Conservation (phyloP, 2,113 vertebrate genomes). For the Scopus umbretta region DNA sequence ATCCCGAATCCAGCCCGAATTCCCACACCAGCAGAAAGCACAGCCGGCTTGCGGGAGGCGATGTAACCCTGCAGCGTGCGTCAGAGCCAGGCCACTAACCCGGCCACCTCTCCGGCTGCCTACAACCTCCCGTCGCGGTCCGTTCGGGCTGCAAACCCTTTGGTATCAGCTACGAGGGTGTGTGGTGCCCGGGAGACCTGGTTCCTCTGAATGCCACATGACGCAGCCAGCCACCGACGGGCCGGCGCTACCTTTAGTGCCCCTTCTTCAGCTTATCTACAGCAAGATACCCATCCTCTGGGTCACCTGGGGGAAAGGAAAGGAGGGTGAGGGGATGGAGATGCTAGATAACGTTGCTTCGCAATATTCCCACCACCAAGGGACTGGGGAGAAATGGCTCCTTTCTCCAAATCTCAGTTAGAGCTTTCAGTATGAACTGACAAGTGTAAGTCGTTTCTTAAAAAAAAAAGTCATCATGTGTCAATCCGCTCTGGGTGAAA, state of each 20-base stretch:
- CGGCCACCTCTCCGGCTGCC: background rate
- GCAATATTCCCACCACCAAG: background rate
- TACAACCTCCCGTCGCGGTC: fast-evolving
- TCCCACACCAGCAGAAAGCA: background rate
- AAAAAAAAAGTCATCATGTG: background rate
- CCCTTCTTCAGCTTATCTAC: background rate
- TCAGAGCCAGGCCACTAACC: background rate
- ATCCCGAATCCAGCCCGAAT: background rate
- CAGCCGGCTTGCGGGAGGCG: background rate
- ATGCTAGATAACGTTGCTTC: background rate
- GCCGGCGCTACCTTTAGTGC: background rate
- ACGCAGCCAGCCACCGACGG: background rate
- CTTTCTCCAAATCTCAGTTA: background rate
- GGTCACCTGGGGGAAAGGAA: background rate
- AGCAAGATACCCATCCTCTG: background rate
- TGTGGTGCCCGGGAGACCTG: background rate
- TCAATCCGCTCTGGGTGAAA: background rate
- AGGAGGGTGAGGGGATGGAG: background rate
- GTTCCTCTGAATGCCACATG: background rate
- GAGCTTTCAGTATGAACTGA: background rate
- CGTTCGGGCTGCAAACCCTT: background rate
- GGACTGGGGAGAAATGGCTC: background rate
- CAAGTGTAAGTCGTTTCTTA: background rate
- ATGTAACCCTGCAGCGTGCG: background rate
- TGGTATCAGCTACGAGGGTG: background rate